These are phyloP conservation scores for Ptilonorhynchus violaceus DNA, from an alignment of 2,113 vertebrate species.

Conservation along the genomic window DNA sequence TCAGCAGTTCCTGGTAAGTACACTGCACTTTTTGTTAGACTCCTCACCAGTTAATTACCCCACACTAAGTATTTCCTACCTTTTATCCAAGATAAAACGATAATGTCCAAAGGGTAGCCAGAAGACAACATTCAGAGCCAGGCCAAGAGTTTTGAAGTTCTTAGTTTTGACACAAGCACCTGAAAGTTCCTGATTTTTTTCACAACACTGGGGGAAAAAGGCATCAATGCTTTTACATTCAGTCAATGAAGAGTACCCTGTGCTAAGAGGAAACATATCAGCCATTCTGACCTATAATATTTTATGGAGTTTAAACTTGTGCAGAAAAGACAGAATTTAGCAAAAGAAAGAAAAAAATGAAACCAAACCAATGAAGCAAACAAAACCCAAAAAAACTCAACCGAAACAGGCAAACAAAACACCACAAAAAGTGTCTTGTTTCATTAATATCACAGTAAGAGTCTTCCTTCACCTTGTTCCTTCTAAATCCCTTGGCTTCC, in stretches of 20 bases:
- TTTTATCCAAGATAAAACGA: background rate
- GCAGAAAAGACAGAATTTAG: background rate
- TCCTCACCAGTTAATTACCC: background rate
- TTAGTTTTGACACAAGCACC: background rate
- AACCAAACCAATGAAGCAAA: background rate
- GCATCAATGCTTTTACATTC: background rate
- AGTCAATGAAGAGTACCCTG: background rate
- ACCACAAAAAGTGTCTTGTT: background rate
- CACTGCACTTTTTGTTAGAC: background rate
- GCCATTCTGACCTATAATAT: background rate
- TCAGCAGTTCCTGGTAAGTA: constrained; percentile 83
- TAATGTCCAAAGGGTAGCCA: background rate
- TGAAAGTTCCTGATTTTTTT: background rate
- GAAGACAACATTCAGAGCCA: background rate
- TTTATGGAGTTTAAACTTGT: background rate
- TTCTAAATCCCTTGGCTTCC: background rate
- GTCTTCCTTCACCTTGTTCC: background rate
- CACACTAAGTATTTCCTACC: background rate
- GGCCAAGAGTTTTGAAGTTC: background rate
- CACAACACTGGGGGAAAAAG: background rate
- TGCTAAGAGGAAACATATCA: background rate
- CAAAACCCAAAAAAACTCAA: background rate
- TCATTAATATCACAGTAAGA: background rate
- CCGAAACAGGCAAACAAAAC: background rate
- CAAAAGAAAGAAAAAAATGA: background rate